Base-by-base conservation (phyloP, 2,113 vertebrate genomes). In the Labrus mixtus region DNA sequence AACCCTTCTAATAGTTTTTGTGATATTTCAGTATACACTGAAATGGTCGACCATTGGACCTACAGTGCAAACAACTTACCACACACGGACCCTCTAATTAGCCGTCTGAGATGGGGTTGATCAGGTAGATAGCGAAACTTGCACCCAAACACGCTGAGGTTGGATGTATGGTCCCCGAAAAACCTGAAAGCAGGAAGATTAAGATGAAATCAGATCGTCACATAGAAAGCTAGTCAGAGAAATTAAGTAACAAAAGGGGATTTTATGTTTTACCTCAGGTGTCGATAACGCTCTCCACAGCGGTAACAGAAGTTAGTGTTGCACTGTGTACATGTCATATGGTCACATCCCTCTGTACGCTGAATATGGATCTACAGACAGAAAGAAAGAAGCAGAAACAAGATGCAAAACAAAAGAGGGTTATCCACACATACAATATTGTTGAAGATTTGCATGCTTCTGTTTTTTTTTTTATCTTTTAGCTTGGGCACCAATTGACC, bases 261-360 rank as follows among this genome's bases (percentile, higher is more conserved):
- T 23, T 8, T 4, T 5, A 5, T 33, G 4, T 25, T 53, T 12
- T 3, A 93, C 70, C 97, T 96, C 68, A 99, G 94, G 87, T 98
- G 97, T 45, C 97, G 93, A 90, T 99, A 99, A 83, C 94, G 95
- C 84, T 99, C 97, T 61, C 98, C 98, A 63, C 98, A 99, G 69
- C 98, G 98, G 87, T 99, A 99, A 90, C 98, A 99, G 93, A 99
- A 99, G 90, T 99, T 99, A 78, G 98, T 99, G 95, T 97, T 98
- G 79, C 98, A 99, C 70, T 99, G 97, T 8, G 96, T 96, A 79
- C 98, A 99, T 46, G 96, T 97, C 97, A 99, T 99, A 66, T 99
- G 98, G 89, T 99, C 97, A 82, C 98, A 99, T 37, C 98, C 98
- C 93, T 99, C 97, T 0, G 97, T 98, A 64, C 97, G 96, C 94